Percentiles rank a stretch among this genome's conserved stretches.
These are phyloP conservation scores for Drosophila ogumai DNA, from an alignment of 1,140 invertebrate species.

Conservation along the genomic window DNA sequence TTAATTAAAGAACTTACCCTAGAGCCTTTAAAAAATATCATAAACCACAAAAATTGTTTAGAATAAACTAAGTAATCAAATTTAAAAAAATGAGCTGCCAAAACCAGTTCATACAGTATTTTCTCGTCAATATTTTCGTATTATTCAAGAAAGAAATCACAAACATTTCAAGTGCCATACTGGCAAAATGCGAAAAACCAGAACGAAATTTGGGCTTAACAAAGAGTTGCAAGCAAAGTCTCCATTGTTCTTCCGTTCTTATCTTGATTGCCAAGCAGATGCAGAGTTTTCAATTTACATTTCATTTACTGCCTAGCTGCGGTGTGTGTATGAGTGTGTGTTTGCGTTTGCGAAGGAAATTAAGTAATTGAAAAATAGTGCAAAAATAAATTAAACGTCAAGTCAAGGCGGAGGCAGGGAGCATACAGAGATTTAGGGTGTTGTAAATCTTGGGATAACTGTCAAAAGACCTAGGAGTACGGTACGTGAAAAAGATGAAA, in stretches of 20 bases:
- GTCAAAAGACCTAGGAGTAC: constrained; percentile 7
- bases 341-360: constrained; percentile 48
- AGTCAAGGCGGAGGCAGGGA: constrained; percentile 1
- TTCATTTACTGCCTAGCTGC: constrained; percentile 53
- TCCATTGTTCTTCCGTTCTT: constrained; percentile 6
- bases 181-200: background rate
- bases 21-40: background rate
- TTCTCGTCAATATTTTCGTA: background rate
- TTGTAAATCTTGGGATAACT: constrained; percentile 33
- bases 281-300: constrained; percentile 77
- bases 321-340: constrained; percentile 13
- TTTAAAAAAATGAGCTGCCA: background rate
- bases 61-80: background rate
- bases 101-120: background rate
- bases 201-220: constrained; percentile 6
- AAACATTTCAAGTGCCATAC: constrained; percentile 8
- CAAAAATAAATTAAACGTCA: constrained; percentile 56
- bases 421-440: constrained; percentile 37
- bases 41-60: background rate
- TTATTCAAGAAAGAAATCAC: background rate
- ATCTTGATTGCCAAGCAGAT: constrained; percentile 64
- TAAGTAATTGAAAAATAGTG: constrained; percentile 57
- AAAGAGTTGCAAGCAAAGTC: constrained; percentile 17
- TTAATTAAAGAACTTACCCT: background rate
- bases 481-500: background rate